Evolutionary conservation across 2,113 vertebrate genomes (phyloP).

Genomic region (Paradoxurus hermaphroditus): DNA sequence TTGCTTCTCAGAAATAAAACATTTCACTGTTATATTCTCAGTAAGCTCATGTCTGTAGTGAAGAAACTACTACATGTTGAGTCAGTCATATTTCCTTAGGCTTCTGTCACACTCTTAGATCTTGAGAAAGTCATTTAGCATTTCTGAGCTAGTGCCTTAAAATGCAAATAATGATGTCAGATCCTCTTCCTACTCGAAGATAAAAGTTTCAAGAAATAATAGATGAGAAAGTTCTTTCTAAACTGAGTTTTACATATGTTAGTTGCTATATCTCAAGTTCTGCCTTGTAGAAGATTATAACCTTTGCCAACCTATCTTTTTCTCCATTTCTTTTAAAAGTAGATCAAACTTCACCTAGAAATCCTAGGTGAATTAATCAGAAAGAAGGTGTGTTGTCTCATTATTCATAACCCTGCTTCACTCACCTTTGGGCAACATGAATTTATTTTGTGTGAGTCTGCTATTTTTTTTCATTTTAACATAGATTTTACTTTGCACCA

Average conservation of each 20-base stretch:
- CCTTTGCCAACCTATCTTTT: neutral
- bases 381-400: neutral
- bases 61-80: neutral
- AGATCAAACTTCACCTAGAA: neutral
- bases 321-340: neutral
- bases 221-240: neutral
- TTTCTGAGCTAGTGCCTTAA: neutral
- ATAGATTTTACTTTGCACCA: neutral
- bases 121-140: neutral
- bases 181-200: neutral
- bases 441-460: neutral
- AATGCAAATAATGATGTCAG: neutral
- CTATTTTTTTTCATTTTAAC: neutral
- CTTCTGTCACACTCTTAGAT: neutral
- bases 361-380: neutral
- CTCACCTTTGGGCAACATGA: neutral
- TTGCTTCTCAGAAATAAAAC: neutral
- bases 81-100: neutral
- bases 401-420: neutral
- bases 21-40: neutral
- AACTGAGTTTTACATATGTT: neutral
- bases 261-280: neutral
- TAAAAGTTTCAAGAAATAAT: neutral
- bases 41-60: neutral
- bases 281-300: neutral